phyloP scores from a whole-genome alignment of 2,888 invertebrate species.

The Nesidiocoris tenuis region DNA sequence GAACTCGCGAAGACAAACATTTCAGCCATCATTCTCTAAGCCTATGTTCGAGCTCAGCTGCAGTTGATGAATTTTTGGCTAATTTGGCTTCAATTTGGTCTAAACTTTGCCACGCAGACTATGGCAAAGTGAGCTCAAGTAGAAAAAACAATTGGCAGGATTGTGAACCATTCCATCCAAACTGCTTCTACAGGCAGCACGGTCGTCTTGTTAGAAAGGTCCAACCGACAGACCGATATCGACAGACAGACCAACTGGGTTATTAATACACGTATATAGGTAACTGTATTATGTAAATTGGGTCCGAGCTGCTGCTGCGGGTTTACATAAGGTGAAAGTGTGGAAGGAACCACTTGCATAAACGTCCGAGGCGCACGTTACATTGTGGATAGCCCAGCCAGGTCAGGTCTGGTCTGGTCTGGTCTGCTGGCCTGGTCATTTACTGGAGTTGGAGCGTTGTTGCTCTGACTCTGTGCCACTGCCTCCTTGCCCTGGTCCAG shows the following conservation, averaged over 20 bases:
- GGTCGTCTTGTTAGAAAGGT: background rate
- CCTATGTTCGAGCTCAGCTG: no score
- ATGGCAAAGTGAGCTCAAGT: no score
- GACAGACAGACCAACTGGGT: background rate
- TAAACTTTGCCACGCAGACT: no score
- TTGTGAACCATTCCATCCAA: no score
- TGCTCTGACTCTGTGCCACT: background rate
- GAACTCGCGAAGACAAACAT: no score
- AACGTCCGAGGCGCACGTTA: slow-evolving; percentile 37
- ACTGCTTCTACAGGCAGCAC: background rate
- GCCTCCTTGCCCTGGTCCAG: background rate
- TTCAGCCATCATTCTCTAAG: no score
- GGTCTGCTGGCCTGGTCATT: background rate
- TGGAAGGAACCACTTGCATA: slow-evolving; percentile 41
- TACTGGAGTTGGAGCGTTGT: background rate
- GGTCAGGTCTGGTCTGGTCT: background rate
- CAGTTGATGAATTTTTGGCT: no score
- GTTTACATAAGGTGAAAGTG: slow-evolving; percentile 44
- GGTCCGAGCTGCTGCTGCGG: slow-evolving; percentile 29
- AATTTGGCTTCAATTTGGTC: no score
- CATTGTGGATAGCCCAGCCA: slow-evolving; percentile 3
- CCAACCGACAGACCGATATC: background rate
- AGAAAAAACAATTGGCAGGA: no score
- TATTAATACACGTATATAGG: background rate
- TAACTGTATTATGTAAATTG: slow-evolving; percentile 43